phyloP scores from a whole-genome alignment of 2,888 invertebrate species.

The Beris chalybata region DNA sequence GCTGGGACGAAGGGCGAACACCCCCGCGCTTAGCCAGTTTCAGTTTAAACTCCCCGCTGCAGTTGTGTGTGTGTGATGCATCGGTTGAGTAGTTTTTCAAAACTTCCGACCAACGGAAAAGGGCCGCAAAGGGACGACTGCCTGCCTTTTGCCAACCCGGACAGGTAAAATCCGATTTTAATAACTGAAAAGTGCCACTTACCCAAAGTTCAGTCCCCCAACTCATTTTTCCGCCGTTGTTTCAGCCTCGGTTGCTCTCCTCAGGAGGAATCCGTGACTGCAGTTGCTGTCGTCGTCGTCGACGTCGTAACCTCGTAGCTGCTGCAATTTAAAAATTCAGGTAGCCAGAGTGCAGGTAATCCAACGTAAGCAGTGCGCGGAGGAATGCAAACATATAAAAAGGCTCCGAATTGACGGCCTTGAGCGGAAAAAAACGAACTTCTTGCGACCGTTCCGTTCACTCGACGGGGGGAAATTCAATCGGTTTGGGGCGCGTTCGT shows the following conservation, averaged over 20 bases:
- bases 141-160: background rate
- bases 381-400: constrained; percentile 5
- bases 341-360: constrained; percentile 17
- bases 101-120: background rate
- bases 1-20: background rate
- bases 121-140: constrained; percentile 34
- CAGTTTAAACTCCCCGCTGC: background rate
- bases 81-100: constrained; percentile 3
- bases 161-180: background rate
- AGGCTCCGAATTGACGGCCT: constrained; percentile 1
- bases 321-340: background rate
- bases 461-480: constrained; percentile 1
- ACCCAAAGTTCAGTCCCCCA: constrained; percentile 57
- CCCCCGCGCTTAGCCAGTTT: constrained; percentile 11
- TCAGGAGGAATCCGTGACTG: background rate
- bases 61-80: constrained; percentile 2
- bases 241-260: background rate
- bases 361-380: constrained; percentile 13
- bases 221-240: constrained; percentile 49
- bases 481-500: constrained; percentile 4
- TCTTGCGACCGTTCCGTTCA: background rate
- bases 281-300: background rate
- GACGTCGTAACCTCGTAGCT: too few relatives aligned
- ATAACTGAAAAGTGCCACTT: constrained; percentile 42
- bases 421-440: background rate